Evolutionary conservation across 1,140 invertebrate species (phyloP).

Genomic region (Brachionus manjavacas): DNA sequence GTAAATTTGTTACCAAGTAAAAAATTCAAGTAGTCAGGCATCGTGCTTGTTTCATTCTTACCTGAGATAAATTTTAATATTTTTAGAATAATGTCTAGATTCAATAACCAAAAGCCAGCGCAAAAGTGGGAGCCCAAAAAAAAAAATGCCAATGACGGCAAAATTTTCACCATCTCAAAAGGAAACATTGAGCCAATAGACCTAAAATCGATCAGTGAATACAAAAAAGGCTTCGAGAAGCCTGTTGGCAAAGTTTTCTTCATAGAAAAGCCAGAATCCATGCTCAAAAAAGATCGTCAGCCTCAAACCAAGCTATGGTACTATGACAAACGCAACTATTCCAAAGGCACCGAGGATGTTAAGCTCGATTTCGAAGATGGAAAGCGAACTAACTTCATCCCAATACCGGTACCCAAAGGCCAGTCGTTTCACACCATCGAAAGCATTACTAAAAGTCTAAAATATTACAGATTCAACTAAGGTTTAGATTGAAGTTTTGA

Average conservation of each 20-base stretch:
- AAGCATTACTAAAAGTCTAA: neutral
- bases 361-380: neutral
- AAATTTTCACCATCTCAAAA: neutral
- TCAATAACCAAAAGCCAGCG: neutral
- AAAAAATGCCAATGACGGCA: neutral
- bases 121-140: neutral
- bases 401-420: neutral
- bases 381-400: neutral
- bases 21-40: neutral
- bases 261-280: slow-evolving; percentile 6
- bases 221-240: neutral
- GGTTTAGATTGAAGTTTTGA: neutral
- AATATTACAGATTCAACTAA: neutral
- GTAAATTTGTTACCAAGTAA: neutral
- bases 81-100: neutral
- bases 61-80: neutral
- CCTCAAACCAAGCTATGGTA: slow-evolving; percentile 19
- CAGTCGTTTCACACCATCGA: neutral
- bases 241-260: neutral
- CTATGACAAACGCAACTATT: slow-evolving; percentile 30
- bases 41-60: neutral
- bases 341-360: neutral
- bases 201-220: neutral
- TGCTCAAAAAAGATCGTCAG: neutral
- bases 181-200: neutral